Conservation (phyloP, 1,140 invertebrate species). For the Whitmania pigra region DNA sequence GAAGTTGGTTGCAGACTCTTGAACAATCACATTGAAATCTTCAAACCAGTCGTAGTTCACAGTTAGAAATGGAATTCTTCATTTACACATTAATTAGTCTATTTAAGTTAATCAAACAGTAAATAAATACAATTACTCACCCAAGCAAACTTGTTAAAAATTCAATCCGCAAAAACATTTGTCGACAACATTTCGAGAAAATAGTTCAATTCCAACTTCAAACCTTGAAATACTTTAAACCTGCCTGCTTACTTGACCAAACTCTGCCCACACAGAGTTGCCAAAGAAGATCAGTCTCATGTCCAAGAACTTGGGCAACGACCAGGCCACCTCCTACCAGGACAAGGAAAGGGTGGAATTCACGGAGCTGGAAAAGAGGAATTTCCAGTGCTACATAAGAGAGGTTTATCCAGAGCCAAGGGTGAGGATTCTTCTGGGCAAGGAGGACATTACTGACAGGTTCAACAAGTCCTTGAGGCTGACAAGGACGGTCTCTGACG, state of each 20-base stretch:
- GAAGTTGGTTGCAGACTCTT: conserved; percentile 18
- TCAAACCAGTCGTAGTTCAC: conserved; percentile 9
- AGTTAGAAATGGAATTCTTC: not conserved
- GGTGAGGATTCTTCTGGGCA: conserved; percentile 15
- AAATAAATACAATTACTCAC: no score
- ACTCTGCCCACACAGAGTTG: not conserved
- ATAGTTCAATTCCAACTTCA: no score
- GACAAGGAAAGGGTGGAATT: conserved; percentile 4
- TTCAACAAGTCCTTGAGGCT: conserved; percentile 12
- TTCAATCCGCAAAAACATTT: no score
- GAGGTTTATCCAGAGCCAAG: conserved; percentile 16
- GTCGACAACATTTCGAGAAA: no score
- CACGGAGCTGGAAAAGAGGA: conserved; percentile 10
- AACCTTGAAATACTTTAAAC: no score
- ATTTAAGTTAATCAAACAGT: no score
- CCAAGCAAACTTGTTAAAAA: no score
- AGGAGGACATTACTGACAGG: conserved; percentile 5
- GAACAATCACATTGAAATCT: conserved; percentile 10
- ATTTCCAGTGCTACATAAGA: conserved; percentile 10
- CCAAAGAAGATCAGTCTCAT: conserved; percentile 12
- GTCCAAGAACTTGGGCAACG: conserved; percentile 1
- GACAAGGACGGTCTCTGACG: not conserved
- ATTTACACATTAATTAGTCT: no score
- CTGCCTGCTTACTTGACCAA: no score
- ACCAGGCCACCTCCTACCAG: conserved; percentile 11